Base-by-base conservation (phyloP, 2,888 invertebrate genomes). In the Cetonia aurata region DNA sequence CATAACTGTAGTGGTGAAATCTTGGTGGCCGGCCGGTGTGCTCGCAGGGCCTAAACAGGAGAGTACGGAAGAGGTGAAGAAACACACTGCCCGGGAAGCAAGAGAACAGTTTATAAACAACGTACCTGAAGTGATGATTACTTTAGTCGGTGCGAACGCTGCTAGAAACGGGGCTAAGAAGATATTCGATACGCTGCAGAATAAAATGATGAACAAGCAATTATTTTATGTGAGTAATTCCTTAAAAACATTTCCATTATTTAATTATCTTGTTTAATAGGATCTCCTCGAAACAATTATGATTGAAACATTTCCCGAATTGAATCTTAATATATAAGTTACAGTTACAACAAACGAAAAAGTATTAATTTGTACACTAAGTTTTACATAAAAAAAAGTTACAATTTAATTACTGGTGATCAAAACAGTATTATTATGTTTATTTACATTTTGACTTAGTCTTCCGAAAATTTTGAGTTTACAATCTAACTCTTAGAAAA, bases 1-100 rank as follows among this genome's bases (percentile, higher is more conserved):
- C 83, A 91, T 93, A 56, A 91, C 93, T 70, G 87, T 93, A 33
- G 89, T 95, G 72, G 88, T 93, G 68, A 95, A 96, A 82, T 93
- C 93, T 0, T 94, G 95, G 90, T 96, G 96, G 96, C 95, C 95
- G 0, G 92, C 93, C 66, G 95, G 95, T 1, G 89, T 90, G n/a
- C 84, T 93, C 0, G 90, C 91, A 0, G 87, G 87, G n/a, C 83
- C 87, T 1, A 81, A 85, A 0, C 85, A 85, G 1, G 78, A 83
- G 17, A 86, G 90, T 70, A 88, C 88, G 6, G 88, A 89, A 52
- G 89, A 91, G 72, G 89, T 91, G 78, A 90, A 90, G 79, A 88
- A 90, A 74, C 89, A 89, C 84, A 92, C 92, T 2, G 89, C 91
- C 46, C 89, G 89, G 69, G 87, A 92, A 75, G 94, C 94, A 56